Conservation (phyloP, 2,797 vertebrate genomes). For the Arrhamphus sclerolepis region DNA sequence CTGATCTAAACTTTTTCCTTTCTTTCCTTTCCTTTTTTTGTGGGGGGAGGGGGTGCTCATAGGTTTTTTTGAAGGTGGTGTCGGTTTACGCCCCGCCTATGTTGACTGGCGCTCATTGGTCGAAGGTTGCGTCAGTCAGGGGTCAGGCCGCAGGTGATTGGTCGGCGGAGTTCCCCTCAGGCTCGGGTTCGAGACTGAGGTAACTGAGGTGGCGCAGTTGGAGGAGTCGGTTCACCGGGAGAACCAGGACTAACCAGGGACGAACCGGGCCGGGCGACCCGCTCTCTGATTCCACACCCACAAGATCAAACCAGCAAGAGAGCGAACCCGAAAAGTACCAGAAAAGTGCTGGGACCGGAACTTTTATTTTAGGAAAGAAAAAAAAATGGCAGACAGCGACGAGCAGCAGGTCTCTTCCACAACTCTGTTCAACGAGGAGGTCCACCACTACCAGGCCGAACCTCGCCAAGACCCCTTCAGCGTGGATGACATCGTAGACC, state of each 20-base stretch:
- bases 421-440: conserved; percentile 61
- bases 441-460: conserved; percentile 60
- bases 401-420: conserved; percentile 73
- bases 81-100: conserved; percentile 16
- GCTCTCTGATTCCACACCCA: conserved; percentile 10
- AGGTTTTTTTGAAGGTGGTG: too few species aligned
- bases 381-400: conserved; percentile 81
- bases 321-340: background rate
- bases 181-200: conserved; percentile 65
- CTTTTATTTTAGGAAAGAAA: conserved; percentile 36
- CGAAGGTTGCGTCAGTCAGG: conserved; percentile 35
- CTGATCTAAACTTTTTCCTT: too few species aligned
- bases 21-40: too few species aligned
- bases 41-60: too few species aligned
- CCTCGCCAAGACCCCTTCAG: conserved; percentile 39
- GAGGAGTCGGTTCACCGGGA: conserved; percentile 24
- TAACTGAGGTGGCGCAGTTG: conserved; percentile 53
- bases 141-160: conserved; percentile 48
- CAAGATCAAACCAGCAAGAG: background rate
- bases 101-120: conserved; percentile 54
- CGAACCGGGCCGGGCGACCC: conserved; percentile 10
- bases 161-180: conserved; percentile 32
- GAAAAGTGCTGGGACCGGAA: conserved; percentile 37
- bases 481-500: conserved; percentile 72
- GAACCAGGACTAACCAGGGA: conserved; percentile 23